Conservation (phyloP, 2,888 invertebrate genomes). For the Smittia aterrima region DNA sequence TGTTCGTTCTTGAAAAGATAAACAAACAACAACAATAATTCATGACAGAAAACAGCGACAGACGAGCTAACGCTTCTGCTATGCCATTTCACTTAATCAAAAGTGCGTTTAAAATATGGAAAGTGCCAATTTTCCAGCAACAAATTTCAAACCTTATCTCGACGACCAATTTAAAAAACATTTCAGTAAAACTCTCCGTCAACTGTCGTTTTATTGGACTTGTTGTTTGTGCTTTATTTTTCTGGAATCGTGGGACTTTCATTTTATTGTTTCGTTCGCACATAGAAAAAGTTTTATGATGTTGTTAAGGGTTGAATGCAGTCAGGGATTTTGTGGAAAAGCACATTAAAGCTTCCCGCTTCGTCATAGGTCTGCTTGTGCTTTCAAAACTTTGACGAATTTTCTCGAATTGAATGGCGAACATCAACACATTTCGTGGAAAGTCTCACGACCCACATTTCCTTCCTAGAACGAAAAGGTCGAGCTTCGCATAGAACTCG, state of each 20-base stretch:
- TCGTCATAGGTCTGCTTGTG: too few relatives aligned
- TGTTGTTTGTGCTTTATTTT: not conserved
- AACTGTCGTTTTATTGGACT: not conserved
- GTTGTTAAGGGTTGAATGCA: too few relatives aligned
- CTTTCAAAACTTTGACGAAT: too few relatives aligned
- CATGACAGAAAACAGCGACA: not conserved
- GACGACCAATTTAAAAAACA: constrained; percentile 3
- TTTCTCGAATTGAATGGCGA: too few relatives aligned
- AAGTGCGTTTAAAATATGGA: not conserved
- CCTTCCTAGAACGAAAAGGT: too few relatives aligned
- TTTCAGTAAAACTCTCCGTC: not conserved
- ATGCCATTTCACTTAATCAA: not conserved
- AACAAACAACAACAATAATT: not conserved
- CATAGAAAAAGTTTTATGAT: too few relatives aligned
- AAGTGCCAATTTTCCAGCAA: not conserved
- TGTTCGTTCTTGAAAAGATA: not conserved
- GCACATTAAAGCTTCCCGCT: too few relatives aligned
- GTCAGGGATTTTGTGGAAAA: too few relatives aligned
- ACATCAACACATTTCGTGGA: too few relatives aligned
- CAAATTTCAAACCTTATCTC: not conserved
- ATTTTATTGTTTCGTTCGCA: too few relatives aligned
- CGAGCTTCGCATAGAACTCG: too few relatives aligned
- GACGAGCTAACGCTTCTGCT: not conserved
- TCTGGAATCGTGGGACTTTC: not conserved
- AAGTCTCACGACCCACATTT: too few relatives aligned